Conservation (phyloP, 1,140 invertebrate species). For the Caerostris extrusa region DNA sequence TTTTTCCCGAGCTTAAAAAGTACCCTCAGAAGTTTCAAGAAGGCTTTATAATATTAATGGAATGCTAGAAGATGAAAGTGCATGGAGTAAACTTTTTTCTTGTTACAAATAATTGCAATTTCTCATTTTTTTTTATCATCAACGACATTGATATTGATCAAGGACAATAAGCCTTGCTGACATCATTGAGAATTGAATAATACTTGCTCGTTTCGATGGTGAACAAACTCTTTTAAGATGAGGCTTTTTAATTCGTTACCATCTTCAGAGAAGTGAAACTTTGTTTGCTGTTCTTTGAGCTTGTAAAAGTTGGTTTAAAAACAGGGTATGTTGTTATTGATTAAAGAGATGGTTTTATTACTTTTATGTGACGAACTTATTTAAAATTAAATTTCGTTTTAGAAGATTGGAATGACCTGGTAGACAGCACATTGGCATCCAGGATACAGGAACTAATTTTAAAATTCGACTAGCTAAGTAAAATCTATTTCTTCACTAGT, state of each 20-base stretch:
- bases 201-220: not conserved
- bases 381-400: too few species aligned
- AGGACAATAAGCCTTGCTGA: not conserved
- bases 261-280: not conserved
- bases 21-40: not conserved
- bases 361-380: too few species aligned
- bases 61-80: slow-evolving; percentile 12
- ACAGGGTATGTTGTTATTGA: too few species aligned
- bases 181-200: not conserved
- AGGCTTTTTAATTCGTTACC: not conserved
- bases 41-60: slow-evolving; percentile 39
- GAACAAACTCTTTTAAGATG: not conserved
- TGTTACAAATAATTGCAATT: not conserved
- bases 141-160: not conserved
- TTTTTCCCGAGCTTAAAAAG: not conserved
- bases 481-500: too few species aligned
- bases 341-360: too few species aligned
- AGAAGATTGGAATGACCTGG: too few species aligned
- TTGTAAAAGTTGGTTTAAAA: too few species aligned
- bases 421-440: too few species aligned
- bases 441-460: too few species aligned
- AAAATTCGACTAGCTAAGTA: too few species aligned
- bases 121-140: not conserved
- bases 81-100: not conserved
- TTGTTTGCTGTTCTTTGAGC: not conserved